Conservation (phyloP, 1,140 invertebrate species). For the Lasaia peninsularis region DNA sequence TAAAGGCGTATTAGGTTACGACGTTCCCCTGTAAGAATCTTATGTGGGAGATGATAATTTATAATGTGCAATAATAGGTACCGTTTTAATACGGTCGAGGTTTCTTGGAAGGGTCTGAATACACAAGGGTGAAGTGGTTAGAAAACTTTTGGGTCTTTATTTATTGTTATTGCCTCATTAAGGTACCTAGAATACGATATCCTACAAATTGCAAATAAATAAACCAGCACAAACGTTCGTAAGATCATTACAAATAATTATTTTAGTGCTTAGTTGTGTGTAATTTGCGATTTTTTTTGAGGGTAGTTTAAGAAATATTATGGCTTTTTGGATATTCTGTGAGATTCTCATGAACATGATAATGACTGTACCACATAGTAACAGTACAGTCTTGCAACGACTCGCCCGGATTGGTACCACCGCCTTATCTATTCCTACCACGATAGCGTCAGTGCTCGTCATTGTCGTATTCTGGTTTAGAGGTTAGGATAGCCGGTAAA, state of each 20-base stretch:
- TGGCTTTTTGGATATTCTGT: too few relatives aligned
- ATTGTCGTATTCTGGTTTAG: too few relatives aligned
- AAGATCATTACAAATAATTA: constrained; percentile 48
- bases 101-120: constrained; percentile 61
- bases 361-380: too few relatives aligned
- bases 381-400: too few relatives aligned
- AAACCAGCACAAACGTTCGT: constrained; percentile 51
- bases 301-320: too few relatives aligned
- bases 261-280: constrained; percentile 20
- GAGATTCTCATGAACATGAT: too few relatives aligned
- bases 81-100: constrained; percentile 18
- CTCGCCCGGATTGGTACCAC: too few relatives aligned
- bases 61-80: constrained; percentile 9
- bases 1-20: not conserved
- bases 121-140: constrained; percentile 58
- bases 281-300: not conserved
- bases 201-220: constrained; percentile 76
- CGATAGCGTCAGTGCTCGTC: too few relatives aligned
- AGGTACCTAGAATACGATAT: constrained; percentile 71
- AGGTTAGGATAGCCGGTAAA: too few relatives aligned
- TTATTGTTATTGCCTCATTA: constrained; percentile 77
- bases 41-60: constrained; percentile 8
- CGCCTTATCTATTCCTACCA: too few relatives aligned
- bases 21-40: not conserved
- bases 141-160: constrained; percentile 76